phyloP scores from a whole-genome alignment of 2,888 invertebrate genomes.

The Cheilosia urbana region DNA sequence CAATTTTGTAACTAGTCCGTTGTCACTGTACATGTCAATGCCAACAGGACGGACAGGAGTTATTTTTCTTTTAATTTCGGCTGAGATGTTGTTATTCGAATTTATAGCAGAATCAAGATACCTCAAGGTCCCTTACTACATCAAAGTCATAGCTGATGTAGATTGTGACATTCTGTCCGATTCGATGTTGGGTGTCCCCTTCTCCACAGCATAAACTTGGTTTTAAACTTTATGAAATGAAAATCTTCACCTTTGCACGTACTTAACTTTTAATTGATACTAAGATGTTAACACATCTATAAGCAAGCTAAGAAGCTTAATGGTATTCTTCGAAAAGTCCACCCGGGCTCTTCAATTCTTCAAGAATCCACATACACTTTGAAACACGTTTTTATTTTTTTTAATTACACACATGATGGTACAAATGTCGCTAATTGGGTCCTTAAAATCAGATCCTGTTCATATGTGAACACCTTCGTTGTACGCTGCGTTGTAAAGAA shows the following conservation, averaged over 20 bases:
- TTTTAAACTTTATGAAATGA: constrained; percentile 14
- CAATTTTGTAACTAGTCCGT: too few relatives aligned
- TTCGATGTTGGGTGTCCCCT: too few relatives aligned
- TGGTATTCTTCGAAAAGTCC: constrained; percentile 63
- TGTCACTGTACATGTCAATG: too few relatives aligned
- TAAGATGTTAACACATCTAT: constrained; percentile 67
- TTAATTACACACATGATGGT: constrained; percentile 62
- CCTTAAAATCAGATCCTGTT: constrained; percentile 76
- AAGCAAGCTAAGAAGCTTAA: constrained; percentile 73
- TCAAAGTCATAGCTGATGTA: too few relatives aligned
- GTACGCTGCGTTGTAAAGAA: constrained; percentile 63
- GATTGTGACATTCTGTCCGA: too few relatives aligned
- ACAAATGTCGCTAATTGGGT: constrained; percentile 78
- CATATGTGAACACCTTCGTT: constrained; percentile 64
- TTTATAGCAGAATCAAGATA: too few relatives aligned
- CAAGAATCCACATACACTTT: constrained; percentile 36
- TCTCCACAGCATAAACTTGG: too few relatives aligned
- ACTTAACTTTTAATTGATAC: constrained; percentile 71
- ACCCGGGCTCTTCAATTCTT: constrained; percentile 47
- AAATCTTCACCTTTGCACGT: constrained; percentile 50
- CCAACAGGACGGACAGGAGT: too few relatives aligned
- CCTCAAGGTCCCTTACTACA: too few relatives aligned
- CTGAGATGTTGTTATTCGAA: too few relatives aligned
- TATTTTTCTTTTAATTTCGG: too few relatives aligned
- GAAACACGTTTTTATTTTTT: constrained; percentile 23